These are phyloP conservation scores for Escarpia spicata DNA, from an alignment of 2,888 invertebrate genomes.

Conservation along the genomic window DNA sequence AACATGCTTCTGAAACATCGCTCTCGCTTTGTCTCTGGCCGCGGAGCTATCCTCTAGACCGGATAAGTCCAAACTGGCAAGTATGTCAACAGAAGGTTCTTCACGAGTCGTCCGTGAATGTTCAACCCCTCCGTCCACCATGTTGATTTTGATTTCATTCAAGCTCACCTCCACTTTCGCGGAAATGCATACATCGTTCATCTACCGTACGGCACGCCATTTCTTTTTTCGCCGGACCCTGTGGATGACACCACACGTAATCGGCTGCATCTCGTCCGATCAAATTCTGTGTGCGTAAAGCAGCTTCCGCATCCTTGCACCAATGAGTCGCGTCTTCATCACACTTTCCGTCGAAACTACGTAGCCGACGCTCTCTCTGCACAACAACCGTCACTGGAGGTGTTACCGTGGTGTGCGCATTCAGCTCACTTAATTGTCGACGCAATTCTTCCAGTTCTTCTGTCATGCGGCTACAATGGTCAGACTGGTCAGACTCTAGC, in stretches of 20 bases:
- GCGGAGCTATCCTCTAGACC: no score
- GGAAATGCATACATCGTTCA: background rate
- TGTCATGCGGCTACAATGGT: background rate
- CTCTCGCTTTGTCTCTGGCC: no score
- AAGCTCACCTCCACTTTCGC: no score
- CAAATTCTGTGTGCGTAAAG: background rate
- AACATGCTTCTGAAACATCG: background rate
- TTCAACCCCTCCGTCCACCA: no score
- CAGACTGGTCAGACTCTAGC: no score
- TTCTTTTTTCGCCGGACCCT: background rate
- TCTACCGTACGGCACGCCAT: background rate
- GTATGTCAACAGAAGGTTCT: no score
- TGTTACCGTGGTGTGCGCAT: background rate
- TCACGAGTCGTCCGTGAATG: no score
- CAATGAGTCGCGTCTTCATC: background rate
- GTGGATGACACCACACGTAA: background rate
- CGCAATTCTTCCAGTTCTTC: background rate
- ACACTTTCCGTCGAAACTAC: background rate
- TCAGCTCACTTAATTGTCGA: background rate
- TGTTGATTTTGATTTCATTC: no score
- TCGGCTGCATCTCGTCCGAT: background rate
- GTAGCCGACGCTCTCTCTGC: background rate
- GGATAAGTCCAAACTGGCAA: no score
- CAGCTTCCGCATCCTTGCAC: conserved; percentile 13
- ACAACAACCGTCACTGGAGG: background rate